phyloP scores from a whole-genome alignment of 1,140 invertebrate species.

The Brachionus sp. region DNA sequence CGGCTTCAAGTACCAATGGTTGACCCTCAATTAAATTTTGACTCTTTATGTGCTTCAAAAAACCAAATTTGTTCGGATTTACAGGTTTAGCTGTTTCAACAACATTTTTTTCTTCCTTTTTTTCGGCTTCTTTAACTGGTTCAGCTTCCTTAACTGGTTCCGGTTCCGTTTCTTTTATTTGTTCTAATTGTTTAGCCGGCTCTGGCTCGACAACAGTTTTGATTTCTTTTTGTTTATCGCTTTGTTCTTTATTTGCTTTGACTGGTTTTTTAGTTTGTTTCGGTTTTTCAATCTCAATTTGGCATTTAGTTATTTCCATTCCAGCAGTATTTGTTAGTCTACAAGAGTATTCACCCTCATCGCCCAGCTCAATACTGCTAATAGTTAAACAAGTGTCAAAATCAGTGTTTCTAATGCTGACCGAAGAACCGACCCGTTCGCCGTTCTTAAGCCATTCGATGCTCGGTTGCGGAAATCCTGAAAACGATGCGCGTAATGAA shows the following conservation, averaged over 20 bases:
- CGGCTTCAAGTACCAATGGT: background rate
- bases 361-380: background rate
- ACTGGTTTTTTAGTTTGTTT: slow-evolving; percentile 45
- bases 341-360: slow-evolving; percentile 36
- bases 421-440: background rate
- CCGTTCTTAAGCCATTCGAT: slow-evolving; percentile 45
- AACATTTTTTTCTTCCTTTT: background rate
- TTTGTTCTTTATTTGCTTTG: background rate
- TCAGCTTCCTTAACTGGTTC: background rate
- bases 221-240: background rate
- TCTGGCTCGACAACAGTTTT: background rate
- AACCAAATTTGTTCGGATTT: background rate
- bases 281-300: slow-evolving; percentile 42
- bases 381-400: slow-evolving; percentile 30
- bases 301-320: slow-evolving; percentile 40
- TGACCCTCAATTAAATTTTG: slow-evolving; percentile 44
- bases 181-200: background rate
- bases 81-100: background rate
- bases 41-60: background rate
- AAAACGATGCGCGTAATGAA: background rate
- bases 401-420: background rate
- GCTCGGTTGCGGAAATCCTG: background rate
- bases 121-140: background rate
- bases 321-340: slow-evolving; percentile 29
- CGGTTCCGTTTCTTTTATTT: background rate